phyloP scores from a whole-genome alignment of 2,797 vertebrate species.

The Schizopygopsis pylzovi region DNA sequence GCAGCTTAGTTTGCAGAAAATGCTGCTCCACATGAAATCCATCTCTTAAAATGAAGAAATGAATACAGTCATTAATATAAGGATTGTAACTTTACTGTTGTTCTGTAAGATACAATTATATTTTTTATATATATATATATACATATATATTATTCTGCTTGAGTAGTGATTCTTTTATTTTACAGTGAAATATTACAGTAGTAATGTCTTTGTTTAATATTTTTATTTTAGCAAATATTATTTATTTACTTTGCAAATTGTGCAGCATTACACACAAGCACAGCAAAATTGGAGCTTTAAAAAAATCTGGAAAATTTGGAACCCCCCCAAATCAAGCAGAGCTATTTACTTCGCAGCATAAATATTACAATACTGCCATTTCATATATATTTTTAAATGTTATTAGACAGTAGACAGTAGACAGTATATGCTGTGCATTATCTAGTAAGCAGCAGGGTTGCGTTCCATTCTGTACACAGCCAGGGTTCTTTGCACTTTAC shows the following conservation, averaged over 20 bases:
- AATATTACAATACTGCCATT: neutral
- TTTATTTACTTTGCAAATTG: neutral
- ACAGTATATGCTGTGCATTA: neutral
- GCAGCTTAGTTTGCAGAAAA: too few relatives aligned
- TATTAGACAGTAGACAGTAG: neutral
- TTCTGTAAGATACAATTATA: too few relatives aligned
- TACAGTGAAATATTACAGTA: too few relatives aligned
- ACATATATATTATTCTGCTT: too few relatives aligned
- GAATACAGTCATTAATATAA: too few relatives aligned
- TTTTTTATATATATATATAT: too few relatives aligned
- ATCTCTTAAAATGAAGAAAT: too few relatives aligned
- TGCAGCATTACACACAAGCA: neutral
- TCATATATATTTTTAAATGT: neutral
- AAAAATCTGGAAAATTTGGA: neutral
- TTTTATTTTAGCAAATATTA: neutral
- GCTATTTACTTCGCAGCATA: neutral
- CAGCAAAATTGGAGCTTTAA: neutral
- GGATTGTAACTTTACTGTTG: too few relatives aligned
- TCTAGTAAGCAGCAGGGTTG: slow-evolving; percentile 23
- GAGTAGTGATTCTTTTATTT: too few relatives aligned
- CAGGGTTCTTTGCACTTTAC: slow-evolving; percentile 38
- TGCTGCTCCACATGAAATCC: too few relatives aligned
- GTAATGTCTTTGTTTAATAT: neutral
- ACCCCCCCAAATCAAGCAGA: neutral
- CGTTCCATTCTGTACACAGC: slow-evolving; percentile 23